Base-by-base conservation (phyloP, 2,797 vertebrate species). In the Neomorphus geoffroyi region DNA sequence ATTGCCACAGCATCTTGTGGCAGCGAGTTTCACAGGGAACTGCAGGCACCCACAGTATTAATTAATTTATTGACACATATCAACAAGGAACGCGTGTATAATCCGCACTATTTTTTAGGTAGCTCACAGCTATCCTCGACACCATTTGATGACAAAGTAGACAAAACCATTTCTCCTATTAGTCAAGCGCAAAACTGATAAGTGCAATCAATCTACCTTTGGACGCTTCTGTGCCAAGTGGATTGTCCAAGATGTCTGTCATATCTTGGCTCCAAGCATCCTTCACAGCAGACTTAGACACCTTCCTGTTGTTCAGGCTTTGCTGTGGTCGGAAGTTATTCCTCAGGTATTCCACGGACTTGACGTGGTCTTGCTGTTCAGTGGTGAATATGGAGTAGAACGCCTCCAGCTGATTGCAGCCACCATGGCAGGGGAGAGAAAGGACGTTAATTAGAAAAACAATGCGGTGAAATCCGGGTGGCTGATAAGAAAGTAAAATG, bases 341-440 rank as follows among this genome's bases (percentile, higher is more conserved):
- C 94, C 99, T 98, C 95, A 99, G 98, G 95, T 99, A 99, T 88
- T 99, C 99, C 96, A 99, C 99, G 0, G 99, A 99, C 95, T 99
- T 99, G 65, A 99, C 99, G 0, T 99, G 99, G 97, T 99, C 99
- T 97, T 99, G 99, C 97, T 99, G 99, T 95, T 99, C 99, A 1
- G 99, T 99, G 96, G 99, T 99, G 97, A 99, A 99, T 97, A 99
- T 99, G 37, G 99, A 99, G 96, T 99, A 99, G 97, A 99, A 99
- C 1, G 99, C 99, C 95, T 99, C 99, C 94, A 99, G 97, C 99
- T 99, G 98, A 90, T 95, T 2, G 6, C 7, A 91, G 72, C 93
- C 93, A 95, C 88, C 75, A 60, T 51, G 90, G 74, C 65, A 80
- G 45, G 75, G 69, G 67, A 88, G 67, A 86, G 73, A 95, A 95